These are phyloP conservation scores for Cariama cristata DNA, from an alignment of 2,113 vertebrate species.

Conservation along the genomic window DNA sequence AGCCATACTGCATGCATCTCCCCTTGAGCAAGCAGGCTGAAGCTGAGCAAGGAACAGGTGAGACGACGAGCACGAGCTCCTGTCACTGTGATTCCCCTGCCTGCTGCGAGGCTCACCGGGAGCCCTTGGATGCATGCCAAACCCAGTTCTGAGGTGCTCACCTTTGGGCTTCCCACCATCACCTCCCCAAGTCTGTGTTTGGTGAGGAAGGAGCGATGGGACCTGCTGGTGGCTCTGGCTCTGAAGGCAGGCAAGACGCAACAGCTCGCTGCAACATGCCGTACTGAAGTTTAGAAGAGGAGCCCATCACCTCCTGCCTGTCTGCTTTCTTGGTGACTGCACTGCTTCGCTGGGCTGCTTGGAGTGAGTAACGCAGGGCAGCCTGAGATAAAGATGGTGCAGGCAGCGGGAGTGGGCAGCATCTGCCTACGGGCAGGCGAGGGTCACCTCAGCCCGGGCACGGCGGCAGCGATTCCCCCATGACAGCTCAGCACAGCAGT, in stretches of 20 bases:
- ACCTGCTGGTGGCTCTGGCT: not conserved
- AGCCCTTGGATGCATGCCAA: not conserved
- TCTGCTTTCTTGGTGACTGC: not conserved
- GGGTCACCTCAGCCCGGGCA: not conserved
- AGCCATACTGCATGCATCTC: not conserved
- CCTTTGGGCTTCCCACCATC: not conserved
- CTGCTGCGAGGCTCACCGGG: not conserved
- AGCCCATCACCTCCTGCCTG: rapidly evolving
- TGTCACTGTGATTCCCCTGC: not conserved
- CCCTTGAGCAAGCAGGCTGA: not conserved
- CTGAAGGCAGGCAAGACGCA: not conserved
- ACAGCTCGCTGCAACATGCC: not conserved
- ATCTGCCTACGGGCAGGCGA: not conserved
- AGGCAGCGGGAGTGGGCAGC: not conserved
- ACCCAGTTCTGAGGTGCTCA: not conserved
- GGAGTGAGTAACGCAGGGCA: rapidly evolving
- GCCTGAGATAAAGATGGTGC: rapidly evolving
- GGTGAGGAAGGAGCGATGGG: rapidly evolving
- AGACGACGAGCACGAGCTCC: rapidly evolving
- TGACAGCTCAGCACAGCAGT: not conserved
- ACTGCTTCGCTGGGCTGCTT: not conserved
- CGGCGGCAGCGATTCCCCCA: rapidly evolving
- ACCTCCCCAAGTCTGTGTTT: not conserved
- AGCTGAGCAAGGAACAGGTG: rapidly evolving
- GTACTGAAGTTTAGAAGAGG: not conserved